A percentile compares a stretch with the other conserved stretches of the same genome.
phyloP scores from a whole-genome alignment of 2,797 vertebrate species.

The Danio albolineatus region DNA sequence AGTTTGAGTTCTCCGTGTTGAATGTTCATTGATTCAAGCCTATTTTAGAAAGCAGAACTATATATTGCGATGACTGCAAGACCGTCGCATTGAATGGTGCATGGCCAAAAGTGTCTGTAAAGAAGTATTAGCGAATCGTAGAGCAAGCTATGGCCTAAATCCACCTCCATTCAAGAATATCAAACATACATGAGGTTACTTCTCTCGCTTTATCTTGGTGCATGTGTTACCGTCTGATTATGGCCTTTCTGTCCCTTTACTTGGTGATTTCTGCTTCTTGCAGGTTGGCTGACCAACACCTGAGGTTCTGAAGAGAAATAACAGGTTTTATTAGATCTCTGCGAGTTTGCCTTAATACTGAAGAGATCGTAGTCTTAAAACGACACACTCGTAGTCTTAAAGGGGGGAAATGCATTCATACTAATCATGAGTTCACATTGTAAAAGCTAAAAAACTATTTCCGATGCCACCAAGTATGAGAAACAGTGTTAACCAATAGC shows the following conservation, averaged over 20 bases:
- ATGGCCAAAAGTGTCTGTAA: conserved; percentile 28
- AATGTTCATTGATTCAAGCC: background rate
- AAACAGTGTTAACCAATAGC: background rate
- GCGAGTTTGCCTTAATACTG: conserved; percentile 61
- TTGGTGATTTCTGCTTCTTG: conserved; percentile 41
- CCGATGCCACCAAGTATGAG: background rate
- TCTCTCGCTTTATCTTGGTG: background rate
- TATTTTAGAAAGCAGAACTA: conserved; percentile 2
- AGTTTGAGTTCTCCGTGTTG: background rate
- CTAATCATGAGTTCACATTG: background rate
- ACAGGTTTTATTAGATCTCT: conserved; percentile 45
- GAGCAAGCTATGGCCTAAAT: conserved; percentile 22
- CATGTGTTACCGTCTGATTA: conserved; percentile 12
- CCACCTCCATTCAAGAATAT: background rate
- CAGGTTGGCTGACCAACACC: conserved; percentile 60
- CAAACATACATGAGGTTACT: background rate
- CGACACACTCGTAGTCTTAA: background rate
- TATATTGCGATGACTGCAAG: background rate
- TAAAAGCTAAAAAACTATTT: background rate
- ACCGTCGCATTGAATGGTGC: conserved; percentile 36
- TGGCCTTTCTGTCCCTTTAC: conserved; percentile 44
- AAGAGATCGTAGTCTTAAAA: conserved; percentile 7
- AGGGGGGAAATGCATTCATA: conserved; percentile 20
- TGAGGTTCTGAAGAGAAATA: conserved; percentile 42
- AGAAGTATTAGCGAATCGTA: conserved; percentile 23